phyloP scores from a whole-genome alignment of 2,797 vertebrate species.

The Propithecus deckenii region DNA sequence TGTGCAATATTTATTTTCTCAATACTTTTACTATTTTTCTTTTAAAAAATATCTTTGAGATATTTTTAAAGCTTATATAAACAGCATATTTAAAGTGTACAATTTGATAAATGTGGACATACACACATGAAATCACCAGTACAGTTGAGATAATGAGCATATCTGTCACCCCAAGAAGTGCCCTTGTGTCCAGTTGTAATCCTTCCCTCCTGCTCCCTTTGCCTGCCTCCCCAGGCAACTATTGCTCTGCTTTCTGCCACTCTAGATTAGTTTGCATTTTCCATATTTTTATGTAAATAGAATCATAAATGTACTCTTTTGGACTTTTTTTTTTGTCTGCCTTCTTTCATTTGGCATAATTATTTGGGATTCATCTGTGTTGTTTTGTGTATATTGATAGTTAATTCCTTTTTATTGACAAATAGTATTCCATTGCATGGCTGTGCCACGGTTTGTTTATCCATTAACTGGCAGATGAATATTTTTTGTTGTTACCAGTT shows the following conservation, averaged over 20 bases:
- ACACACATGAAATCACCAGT: background rate
- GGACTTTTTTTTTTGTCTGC: background rate
- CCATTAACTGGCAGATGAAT: background rate
- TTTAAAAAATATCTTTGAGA: background rate
- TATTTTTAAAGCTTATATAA: background rate
- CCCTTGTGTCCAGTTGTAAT: background rate
- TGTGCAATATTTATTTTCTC: background rate
- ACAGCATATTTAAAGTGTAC: background rate
- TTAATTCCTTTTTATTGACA: background rate
- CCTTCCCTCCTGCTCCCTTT: background rate
- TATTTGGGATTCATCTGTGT: background rate
- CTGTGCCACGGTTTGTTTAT: background rate
- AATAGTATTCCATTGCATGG: background rate
- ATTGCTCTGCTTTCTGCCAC: background rate
- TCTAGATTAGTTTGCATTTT: background rate
- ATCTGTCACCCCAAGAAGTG: background rate
- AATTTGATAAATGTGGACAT: background rate
- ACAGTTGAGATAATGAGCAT: background rate
- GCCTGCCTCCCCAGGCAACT: background rate
- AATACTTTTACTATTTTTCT: background rate
- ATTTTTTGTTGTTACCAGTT: background rate
- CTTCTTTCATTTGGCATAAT: background rate
- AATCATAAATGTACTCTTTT: background rate
- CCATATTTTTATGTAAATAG: background rate
- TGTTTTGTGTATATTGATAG: background rate